Conservation (phyloP, 2,888 invertebrate species). For the Choreutis nemorana region DNA sequence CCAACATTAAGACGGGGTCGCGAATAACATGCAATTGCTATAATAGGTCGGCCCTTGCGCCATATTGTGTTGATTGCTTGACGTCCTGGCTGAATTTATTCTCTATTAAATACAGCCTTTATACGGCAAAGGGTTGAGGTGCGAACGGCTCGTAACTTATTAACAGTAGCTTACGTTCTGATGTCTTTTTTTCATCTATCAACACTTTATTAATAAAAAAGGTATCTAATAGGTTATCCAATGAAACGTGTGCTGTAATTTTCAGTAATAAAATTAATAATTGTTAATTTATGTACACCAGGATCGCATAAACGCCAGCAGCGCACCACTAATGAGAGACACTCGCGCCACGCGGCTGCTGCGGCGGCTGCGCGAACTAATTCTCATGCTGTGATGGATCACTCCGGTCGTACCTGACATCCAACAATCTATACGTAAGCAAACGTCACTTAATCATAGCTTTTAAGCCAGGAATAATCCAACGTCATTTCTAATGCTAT, state of each 20-base stretch:
- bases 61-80: constrained; percentile 58
- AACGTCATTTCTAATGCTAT: no score
- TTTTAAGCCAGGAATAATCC: no score
- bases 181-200: no score
- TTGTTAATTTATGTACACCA: constrained; percentile 26
- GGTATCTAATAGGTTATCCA: no score
- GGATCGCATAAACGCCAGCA: constrained; percentile 26
- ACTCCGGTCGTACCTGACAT: no score
- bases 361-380: constrained; percentile 52
- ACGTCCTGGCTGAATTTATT: constrained; percentile 52
- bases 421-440: no score
- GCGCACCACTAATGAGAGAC: constrained; percentile 57
- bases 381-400: constrained; percentile 53
- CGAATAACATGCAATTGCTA: constrained; percentile 39
- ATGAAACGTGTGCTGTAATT: constrained; percentile 9
- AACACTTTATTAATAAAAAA: no score
- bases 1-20: constrained; percentile 33
- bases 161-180: constrained; percentile 33
- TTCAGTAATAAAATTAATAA: constrained; percentile 16
- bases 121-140: constrained; percentile 47
- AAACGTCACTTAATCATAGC: no score
- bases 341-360: constrained; percentile 43
- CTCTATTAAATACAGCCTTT: constrained; percentile 38
- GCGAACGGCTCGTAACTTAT: constrained; percentile 38
- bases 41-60: constrained; percentile 51